phyloP scores from a whole-genome alignment of 2,113 vertebrate genomes.

The Ovibos moschatus region DNA sequence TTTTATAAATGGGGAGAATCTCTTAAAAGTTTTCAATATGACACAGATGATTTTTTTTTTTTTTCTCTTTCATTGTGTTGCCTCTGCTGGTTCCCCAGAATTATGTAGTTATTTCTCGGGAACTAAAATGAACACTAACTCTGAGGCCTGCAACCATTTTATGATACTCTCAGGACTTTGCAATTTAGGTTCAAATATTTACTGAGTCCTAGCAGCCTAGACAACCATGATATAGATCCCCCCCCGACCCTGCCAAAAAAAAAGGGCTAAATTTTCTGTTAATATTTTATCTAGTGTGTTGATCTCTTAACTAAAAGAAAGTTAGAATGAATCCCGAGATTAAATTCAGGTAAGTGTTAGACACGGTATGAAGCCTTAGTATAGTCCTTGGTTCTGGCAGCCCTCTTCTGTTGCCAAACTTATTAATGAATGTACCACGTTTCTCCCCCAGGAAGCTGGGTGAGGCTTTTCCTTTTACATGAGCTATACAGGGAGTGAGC shows the following conservation, averaged over 20 bases:
- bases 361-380: neutral
- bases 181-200: neutral
- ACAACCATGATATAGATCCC: neutral
- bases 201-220: neutral
- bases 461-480: neutral
- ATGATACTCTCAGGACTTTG: neutral
- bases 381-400: neutral
- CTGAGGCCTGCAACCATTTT: neutral
- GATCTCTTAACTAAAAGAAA: constrained; percentile 4
- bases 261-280: neutral
- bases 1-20: neutral
- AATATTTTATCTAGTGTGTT: neutral
- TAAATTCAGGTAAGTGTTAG: neutral
- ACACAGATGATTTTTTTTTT: neutral
- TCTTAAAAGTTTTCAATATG: neutral
- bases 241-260: neutral
- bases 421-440: neutral
- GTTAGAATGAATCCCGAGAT: constrained; percentile 11
- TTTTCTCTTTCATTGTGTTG: neutral
- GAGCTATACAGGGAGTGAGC: neutral
- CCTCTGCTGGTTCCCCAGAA: neutral
- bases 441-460: neutral
- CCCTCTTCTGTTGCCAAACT: neutral
- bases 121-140: constrained; percentile 20
- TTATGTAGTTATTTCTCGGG: neutral